phyloP scores from a whole-genome alignment of 2,888 invertebrate genomes.

The Folsomia manolachei region DNA sequence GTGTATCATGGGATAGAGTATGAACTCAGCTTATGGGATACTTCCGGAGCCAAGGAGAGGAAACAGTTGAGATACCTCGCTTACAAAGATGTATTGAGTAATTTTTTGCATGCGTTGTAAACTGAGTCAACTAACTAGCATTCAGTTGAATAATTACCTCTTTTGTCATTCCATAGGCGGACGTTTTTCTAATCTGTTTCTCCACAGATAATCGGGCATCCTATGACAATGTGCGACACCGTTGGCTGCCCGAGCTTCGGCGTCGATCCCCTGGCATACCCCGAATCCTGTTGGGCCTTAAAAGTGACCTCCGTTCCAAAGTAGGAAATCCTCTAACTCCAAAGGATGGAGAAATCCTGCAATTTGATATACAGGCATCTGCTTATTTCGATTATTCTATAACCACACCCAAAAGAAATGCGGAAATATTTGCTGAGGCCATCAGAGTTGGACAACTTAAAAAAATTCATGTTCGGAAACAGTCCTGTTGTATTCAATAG shows the following conservation, averaged over 20 bases:
- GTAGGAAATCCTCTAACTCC: slow-evolving; percentile 35
- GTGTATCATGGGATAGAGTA: slow-evolving; percentile 74
- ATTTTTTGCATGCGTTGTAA: no score
- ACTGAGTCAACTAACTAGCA: no score
- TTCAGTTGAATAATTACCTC: no score
- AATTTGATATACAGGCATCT: slow-evolving; percentile 36
- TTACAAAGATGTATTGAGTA: slow-evolving; percentile 9
- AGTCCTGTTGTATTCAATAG: slow-evolving; percentile 34
- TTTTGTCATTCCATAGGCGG: no score
- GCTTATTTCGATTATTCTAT: slow-evolving; percentile 39
- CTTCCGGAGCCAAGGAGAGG: slow-evolving; percentile 56
- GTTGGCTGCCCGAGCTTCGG: slow-evolving; percentile 83
- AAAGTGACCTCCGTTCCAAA: slow-evolving; percentile 40
- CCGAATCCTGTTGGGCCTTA: slow-evolving; percentile 73
- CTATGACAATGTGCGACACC: slow-evolving; percentile 75
- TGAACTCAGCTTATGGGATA: slow-evolving; percentile 84
- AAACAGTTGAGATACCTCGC: slow-evolving; percentile 34
- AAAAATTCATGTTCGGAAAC: slow-evolving; percentile 28
- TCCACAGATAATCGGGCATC: slow-evolving; percentile 75
- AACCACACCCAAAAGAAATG: slow-evolving; percentile 32
- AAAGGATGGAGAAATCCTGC: slow-evolving; percentile 42
- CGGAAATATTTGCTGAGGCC: slow-evolving; percentile 32
- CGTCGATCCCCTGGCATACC: slow-evolving; percentile 72
- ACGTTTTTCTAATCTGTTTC: slow-evolving; percentile 81
- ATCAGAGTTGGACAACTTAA: slow-evolving; percentile 30